Conservation (phyloP, 2,888 invertebrate genomes). For the Lasioglossum lativentre region DNA sequence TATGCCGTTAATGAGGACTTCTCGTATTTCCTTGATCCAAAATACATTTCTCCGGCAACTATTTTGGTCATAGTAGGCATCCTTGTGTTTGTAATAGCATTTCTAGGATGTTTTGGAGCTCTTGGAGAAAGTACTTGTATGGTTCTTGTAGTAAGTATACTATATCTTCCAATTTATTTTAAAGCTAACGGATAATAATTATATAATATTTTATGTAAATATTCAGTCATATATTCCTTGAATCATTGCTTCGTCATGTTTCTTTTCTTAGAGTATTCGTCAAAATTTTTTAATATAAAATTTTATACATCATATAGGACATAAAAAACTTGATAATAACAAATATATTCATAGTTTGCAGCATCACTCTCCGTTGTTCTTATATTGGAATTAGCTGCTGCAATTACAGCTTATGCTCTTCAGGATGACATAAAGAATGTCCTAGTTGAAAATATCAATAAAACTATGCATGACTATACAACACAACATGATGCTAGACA, state of each 20-base stretch:
- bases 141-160: conserved; percentile 87
- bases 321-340: not conserved
- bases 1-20: conserved; percentile 87
- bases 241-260: not conserved
- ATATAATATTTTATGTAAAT: not conserved
- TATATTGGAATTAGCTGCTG: conserved; percentile 87
- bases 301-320: not conserved
- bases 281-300: not conserved
- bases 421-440: conserved; percentile 83
- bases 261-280: not conserved
- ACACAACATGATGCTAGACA: conserved; percentile 82
- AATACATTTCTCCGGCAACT: conserved; percentile 90
- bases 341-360: conserved; percentile 85
- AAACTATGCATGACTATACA: conserved; percentile 85
- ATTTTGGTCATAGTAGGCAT: conserved; percentile 91
- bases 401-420: conserved; percentile 86
- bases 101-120: conserved; percentile 93
- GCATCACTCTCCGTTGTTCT: conserved; percentile 86
- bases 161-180: not conserved
- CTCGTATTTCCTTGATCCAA: conserved; percentile 86
- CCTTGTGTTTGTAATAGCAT: conserved; percentile 91
- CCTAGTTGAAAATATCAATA: conserved; percentile 85
- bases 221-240: not conserved
- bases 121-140: conserved; percentile 91
- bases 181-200: not conserved